Evolutionary conservation across 2,888 invertebrate species (phyloP), one percentile per base, ranked within the genome.

Genomic region (Helleia helle): DNA sequence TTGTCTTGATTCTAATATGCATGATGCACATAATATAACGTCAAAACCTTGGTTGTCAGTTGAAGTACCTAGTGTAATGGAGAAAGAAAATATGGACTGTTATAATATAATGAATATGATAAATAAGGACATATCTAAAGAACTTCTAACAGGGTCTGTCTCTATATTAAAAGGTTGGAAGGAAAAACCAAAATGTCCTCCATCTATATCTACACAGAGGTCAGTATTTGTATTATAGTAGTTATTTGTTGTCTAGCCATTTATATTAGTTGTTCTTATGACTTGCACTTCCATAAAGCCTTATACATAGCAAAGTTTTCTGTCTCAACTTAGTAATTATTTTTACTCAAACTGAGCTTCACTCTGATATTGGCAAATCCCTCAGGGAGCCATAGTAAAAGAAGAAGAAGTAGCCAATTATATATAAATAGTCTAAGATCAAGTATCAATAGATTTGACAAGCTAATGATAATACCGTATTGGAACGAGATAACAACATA

Each of bases 61-160:
- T 39, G 75, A 71, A 58, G 56, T 42, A 38, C 59, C 71, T 28
- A 77, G 79, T 68, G 70, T 80, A 4, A 66, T 69, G 37, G 83
- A 83, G 47, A 52, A 49, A 46, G 76, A 80, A 47, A 68, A 62
- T 50, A 55, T 61, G 6, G 62, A 65, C 12, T 53, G 50, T 48
- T 81, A 70, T 46, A 55, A 55, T 36, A 62, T 48, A 37, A 59
- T 52, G 43, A 43, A 62, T 46, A 64, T 64, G 40, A 41, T 62
- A 54, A 46, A 55, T 52, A 51, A 71, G 62, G 53, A 71, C 61
- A 54, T 80, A 44, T 58, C 63, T 38, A 52, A 60, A 46, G 58
- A 56, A 8, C 52, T 80, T 14, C 51, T 71, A 27, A 48, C 47
- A 9, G 53, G 54, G 27, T 59, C 61, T 12, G 58, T 74, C 30